Conservation (phyloP, 2,113 vertebrate genomes). For the Antechinus flavipes region DNA sequence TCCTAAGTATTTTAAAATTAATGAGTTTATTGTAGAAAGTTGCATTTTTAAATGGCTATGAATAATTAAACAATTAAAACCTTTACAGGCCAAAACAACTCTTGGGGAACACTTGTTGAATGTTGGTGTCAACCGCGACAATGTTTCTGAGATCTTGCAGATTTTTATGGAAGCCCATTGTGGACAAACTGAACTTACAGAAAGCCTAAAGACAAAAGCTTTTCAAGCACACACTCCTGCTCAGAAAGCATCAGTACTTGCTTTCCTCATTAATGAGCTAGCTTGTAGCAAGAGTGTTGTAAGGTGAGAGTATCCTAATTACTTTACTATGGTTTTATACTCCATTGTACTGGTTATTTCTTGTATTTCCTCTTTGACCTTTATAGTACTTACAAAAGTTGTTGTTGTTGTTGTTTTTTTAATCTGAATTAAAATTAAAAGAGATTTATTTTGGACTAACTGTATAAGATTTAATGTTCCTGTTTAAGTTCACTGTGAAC, state of each 20-base stretch:
- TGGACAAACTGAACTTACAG: constrained; percentile 90
- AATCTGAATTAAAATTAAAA: background rate
- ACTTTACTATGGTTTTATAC: background rate
- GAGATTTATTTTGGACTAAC: background rate
- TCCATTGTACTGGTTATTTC: background rate
- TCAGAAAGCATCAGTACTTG: constrained; percentile 93
- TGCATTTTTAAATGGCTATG: constrained; percentile 3
- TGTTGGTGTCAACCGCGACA: constrained; percentile 93
- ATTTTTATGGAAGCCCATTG: constrained; percentile 95
- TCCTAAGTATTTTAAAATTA: constrained; percentile 27
- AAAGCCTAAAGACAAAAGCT: constrained; percentile 94
- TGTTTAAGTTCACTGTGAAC: background rate
- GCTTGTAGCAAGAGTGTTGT: constrained; percentile 96
- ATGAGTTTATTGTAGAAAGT: background rate
- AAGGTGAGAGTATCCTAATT: constrained; percentile 84
- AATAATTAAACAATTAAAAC: constrained; percentile 63
- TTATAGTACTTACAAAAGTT: background rate
- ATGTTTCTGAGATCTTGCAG: constrained; percentile 96
- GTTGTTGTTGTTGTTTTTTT: background rate
- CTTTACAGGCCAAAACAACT: constrained; percentile 90
- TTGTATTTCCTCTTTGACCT: background rate
- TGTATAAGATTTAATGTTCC: background rate
- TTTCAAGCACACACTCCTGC: constrained; percentile 94
- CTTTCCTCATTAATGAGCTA: constrained; percentile 94
- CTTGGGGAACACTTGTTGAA: constrained; percentile 94